Conservation (phyloP, 1,140 invertebrate genomes). For the Arctopsyche grandis region DNA sequence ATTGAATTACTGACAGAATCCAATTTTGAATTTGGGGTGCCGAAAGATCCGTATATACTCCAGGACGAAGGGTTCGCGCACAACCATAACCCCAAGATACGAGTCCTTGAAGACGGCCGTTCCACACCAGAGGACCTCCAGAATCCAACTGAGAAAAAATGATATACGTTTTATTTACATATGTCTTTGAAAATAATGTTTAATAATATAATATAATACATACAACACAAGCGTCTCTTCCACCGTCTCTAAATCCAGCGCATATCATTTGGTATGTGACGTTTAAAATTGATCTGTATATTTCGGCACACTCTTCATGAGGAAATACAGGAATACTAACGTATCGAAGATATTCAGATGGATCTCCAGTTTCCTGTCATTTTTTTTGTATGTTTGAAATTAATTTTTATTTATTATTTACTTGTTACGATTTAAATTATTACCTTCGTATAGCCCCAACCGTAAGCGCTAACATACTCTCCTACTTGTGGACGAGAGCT, state of each 20-base stretch:
- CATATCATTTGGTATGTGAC: conserved; percentile 78
- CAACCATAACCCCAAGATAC: conserved; percentile 66
- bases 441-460: conserved; percentile 59
- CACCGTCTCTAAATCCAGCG: conserved; percentile 73
- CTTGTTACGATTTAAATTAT: not conserved
- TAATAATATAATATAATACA: conserved; percentile 46
- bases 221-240: conserved; percentile 77
- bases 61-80: conserved; percentile 65
- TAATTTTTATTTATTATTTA: conserved; percentile 6
- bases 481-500: conserved; percentile 46
- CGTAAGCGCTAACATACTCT: conserved; percentile 57
- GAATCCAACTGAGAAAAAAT: conserved; percentile 56
- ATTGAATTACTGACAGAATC: conserved; percentile 54
- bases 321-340: conserved; percentile 48
- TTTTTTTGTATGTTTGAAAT: conserved; percentile 12
- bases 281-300: conserved; percentile 44
- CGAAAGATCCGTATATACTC: conserved; percentile 70
- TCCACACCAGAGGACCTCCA: conserved; percentile 59
- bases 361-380: conserved; percentile 45
- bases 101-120: conserved; percentile 60
- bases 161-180: not conserved
- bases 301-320: conserved; percentile 43
- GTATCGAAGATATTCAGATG: conserved; percentile 41
- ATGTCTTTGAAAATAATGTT: not conserved
- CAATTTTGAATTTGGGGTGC: conserved; percentile 55